Percentiles rank a stretch among this genome's conserved stretches.
phyloP scores from a whole-genome alignment of 2,888 invertebrate species.

The Ormia ochracea region DNA sequence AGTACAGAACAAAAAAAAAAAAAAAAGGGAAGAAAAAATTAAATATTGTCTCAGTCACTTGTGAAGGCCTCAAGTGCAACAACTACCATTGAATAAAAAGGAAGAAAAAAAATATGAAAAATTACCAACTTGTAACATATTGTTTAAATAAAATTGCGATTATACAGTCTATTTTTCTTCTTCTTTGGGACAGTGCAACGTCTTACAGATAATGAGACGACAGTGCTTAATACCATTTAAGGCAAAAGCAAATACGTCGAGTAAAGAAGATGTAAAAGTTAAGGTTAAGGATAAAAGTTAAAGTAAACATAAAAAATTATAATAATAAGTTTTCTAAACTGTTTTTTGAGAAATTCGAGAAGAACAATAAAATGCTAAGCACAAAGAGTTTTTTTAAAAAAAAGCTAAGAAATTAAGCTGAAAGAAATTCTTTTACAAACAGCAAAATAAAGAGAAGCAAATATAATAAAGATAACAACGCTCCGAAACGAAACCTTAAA shows the following conservation, averaged over 20 bases:
- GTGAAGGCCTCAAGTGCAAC: conserved; percentile 51
- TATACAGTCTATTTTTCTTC: not conserved
- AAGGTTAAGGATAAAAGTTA: conserved; percentile 62
- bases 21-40: too few species aligned
- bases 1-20: conserved; percentile 9
- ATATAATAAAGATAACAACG: not conserved
- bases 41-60: conserved; percentile 50
- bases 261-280: conserved; percentile 14
- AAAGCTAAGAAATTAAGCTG: conserved; percentile 3
- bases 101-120: conserved; percentile 35
- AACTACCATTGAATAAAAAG: too few species aligned
- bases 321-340: conserved; percentile 28
- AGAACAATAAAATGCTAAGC: conserved; percentile 7
- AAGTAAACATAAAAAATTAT: not conserved
- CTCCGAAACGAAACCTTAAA: conserved; percentile 38
- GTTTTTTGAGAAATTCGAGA: conserved; percentile 27
- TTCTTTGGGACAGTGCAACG: conserved; percentile 4
- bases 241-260: not conserved
- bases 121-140: conserved; percentile 54
- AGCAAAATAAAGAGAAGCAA: conserved; percentile 1
- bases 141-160: conserved; percentile 49
- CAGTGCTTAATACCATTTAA: conserved; percentile 52
- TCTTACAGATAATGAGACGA: conserved; percentile 54
- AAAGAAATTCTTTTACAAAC: not conserved
- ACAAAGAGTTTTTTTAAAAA: conserved; percentile 43